phyloP scores from a whole-genome alignment of 2,888 invertebrate genomes.

The Acrocyrtus sp. region DNA sequence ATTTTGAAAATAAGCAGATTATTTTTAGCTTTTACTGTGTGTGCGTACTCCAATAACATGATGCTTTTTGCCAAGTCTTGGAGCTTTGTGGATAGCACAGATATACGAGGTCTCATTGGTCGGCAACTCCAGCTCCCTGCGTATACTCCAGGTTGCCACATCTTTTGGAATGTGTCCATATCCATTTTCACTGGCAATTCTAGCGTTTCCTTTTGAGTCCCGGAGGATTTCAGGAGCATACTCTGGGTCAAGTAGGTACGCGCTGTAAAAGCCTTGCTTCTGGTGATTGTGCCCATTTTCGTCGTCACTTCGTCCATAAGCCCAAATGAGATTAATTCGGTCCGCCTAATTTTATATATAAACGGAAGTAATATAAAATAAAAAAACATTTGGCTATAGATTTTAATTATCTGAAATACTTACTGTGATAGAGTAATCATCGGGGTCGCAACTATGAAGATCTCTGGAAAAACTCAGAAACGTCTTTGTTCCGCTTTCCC shows the following conservation, averaged over 20 bases:
- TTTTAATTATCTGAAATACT: not conserved
- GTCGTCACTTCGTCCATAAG: constrained; percentile 7
- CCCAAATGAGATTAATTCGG: constrained; percentile 3
- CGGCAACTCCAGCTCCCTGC: not conserved
- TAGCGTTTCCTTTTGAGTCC: not conserved
- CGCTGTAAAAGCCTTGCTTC: not conserved
- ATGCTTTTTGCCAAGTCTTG: not conserved
- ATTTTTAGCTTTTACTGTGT: not conserved
- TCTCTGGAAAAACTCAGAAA: constrained; percentile 1
- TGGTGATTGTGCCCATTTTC: no score
- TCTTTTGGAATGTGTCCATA: not conserved
- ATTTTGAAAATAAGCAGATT: not conserved
- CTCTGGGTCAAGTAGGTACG: constrained; percentile 11
- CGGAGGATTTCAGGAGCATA: constrained; percentile 1
- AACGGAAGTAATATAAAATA: not conserved
- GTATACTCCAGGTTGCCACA: not conserved
- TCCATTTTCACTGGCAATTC: no score
- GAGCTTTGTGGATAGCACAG: constrained; percentile 14
- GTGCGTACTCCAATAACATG: constrained; percentile 12
- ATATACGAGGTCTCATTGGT: constrained; percentile 4
- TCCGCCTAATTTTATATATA: not conserved
- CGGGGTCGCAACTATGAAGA: constrained; percentile 4
- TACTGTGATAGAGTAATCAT: constrained; percentile 12
- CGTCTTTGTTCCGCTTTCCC: constrained; percentile 3
- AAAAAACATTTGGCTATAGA: not conserved